Evolutionary conservation across 2,797 vertebrate species (phyloP).

Genomic region (Numenius phaeopus): DNA sequence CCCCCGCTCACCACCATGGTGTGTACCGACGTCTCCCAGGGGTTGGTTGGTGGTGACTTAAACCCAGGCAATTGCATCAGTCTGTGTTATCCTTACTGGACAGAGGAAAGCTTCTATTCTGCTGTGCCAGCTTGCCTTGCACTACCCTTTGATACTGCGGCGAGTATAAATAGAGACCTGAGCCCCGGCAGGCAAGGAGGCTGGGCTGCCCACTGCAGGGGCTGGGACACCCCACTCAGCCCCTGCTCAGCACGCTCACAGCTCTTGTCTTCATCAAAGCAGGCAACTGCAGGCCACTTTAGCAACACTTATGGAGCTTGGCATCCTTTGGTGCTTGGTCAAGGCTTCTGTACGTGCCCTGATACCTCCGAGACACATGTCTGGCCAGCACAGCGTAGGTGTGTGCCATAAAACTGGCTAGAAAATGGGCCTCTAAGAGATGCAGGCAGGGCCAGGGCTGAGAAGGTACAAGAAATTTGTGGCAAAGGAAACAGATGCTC

Average conservation of each 20-base stretch:
- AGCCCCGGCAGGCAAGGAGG: neutral
- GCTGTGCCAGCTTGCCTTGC: neutral
- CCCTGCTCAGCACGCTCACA: fast-evolving
- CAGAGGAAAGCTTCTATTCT: neutral
- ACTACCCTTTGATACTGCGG: neutral
- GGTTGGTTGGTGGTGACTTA: neutral
- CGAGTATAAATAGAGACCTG: neutral
- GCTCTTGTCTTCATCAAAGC: neutral
- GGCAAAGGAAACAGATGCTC: neutral
- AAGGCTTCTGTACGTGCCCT: neutral
- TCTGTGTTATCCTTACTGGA: neutral
- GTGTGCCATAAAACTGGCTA: neutral
- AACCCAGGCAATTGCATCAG: neutral
- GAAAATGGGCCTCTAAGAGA: neutral
- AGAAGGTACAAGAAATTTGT: neutral
- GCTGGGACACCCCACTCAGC: neutral
- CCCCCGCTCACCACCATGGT: neutral
- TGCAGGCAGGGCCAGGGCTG: neutral
- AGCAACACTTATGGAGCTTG: neutral
- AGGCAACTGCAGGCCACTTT: neutral
- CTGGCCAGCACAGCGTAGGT: neutral
- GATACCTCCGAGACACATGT: fast-evolving
- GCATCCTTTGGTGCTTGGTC: neutral
- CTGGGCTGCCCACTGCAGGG: neutral
- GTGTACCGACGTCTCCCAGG: neutral